Percentiles rank a stretch among this genome's conserved stretches.
These are phyloP conservation scores for Numenius phaeopus DNA, from an alignment of 2,797 vertebrate species.

Conservation along the genomic window DNA sequence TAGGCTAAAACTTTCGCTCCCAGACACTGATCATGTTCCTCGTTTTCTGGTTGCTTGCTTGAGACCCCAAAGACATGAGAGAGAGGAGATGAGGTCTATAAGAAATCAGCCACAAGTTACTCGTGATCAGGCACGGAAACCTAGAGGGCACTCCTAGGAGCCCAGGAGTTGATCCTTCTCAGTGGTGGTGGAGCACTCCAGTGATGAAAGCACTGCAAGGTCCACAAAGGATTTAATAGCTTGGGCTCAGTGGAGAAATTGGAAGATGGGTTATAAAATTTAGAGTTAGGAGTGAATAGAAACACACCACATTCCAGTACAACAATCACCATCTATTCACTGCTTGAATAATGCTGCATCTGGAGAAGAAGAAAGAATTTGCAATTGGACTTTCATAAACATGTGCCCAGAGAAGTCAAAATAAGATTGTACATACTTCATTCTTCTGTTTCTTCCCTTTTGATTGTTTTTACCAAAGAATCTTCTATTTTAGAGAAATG, in stretches of 20 bases:
- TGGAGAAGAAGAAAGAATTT: neutral
- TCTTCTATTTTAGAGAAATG: neutral
- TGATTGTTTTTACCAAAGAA: neutral
- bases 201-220: neutral
- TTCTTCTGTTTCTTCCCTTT: neutral
- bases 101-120: neutral
- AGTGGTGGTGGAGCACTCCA: neutral
- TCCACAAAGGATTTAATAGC: neutral
- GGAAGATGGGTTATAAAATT: neutral
- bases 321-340: neutral
- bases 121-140: neutral
- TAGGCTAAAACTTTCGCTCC: neutral
- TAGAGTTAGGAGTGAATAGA: neutral
- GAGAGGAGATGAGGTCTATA: neutral
- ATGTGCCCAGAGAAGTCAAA: neutral
- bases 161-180: fast-evolving
- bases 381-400: neutral
- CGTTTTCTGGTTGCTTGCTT: neutral
- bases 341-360: neutral
- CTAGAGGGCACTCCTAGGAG: neutral
- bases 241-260: neutral
- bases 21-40: neutral
- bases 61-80: neutral
- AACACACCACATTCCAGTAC: neutral
- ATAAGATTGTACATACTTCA: neutral